phyloP scores from a whole-genome alignment of 2,888 invertebrate species.

The Tineola bisselliella region DNA sequence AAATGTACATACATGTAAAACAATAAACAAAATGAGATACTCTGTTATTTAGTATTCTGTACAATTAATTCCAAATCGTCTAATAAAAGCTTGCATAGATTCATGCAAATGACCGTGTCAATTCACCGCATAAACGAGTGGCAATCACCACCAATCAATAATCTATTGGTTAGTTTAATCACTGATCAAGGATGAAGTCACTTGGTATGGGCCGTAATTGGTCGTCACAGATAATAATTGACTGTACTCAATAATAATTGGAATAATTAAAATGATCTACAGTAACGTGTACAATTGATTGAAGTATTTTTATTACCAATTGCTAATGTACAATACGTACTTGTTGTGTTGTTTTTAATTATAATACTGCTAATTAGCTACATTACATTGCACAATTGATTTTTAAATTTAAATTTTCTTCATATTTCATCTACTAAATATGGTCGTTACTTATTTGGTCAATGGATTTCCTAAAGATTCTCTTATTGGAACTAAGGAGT shows the following conservation, averaged over 20 bases:
- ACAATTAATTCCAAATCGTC: too few species aligned
- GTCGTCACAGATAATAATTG: slow-evolving; percentile 41
- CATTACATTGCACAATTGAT: background rate
- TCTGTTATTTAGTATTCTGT: too few species aligned
- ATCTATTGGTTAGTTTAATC: slow-evolving; percentile 63
- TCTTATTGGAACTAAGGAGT: too few species aligned
- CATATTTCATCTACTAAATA: too few species aligned
- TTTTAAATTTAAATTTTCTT: too few species aligned
- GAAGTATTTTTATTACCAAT: slow-evolving; percentile 21
- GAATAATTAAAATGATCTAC: slow-evolving; percentile 51
- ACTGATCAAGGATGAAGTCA: slow-evolving; percentile 54
- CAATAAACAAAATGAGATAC: too few species aligned
- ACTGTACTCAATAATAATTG: slow-evolving; percentile 43
- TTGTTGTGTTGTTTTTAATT: slow-evolving; percentile 12
- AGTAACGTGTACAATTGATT: slow-evolving; percentile 25
- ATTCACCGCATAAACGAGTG: slow-evolving; percentile 23
- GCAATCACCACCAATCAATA: slow-evolving; percentile 68
- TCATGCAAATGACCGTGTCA: slow-evolving; percentile 53
- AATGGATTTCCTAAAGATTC: too few species aligned
- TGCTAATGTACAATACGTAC: slow-evolving; percentile 14
- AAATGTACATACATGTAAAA: background rate
- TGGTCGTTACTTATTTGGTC: too few species aligned
- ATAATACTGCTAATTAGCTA: background rate
- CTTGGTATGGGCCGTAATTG: slow-evolving; percentile 32
- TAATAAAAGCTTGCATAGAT: slow-evolving; percentile 35